Evolutionary conservation across 2,113 vertebrate species (phyloP).

Genomic region (Corythaeola cristata): DNA sequence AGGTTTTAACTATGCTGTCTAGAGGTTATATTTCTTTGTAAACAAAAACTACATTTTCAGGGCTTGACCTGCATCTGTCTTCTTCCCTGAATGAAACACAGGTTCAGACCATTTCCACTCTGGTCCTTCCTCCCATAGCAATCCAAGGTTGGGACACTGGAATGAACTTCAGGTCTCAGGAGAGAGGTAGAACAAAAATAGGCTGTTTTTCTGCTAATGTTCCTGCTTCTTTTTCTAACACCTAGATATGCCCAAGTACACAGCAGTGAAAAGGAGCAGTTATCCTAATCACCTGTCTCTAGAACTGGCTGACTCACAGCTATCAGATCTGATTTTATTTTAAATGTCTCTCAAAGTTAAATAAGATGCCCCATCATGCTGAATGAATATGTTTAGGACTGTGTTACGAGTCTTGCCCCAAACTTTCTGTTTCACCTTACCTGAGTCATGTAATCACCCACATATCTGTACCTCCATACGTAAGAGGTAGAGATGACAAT

Average conservation of each 20-base stretch:
- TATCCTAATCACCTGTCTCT: neutral
- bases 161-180: neutral
- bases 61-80: neutral
- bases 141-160: neutral
- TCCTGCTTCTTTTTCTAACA: neutral
- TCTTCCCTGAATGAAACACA: neutral
- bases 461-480: fast-evolving
- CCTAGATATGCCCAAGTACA: neutral
- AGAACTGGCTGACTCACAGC: neutral
- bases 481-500: neutral
- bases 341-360: neutral
- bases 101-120: neutral
- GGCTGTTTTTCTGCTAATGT: neutral
- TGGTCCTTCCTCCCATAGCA: neutral
- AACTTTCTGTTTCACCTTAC: neutral
- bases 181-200: neutral
- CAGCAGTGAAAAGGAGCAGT: neutral
- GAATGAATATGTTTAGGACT: neutral
- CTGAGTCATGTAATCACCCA: neutral
- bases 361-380: neutral
- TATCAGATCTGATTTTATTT: neutral
- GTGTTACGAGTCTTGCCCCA: neutral
- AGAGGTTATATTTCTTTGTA: neutral
- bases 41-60: neutral
- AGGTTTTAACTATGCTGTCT: neutral